Evolutionary conservation across 1,140 invertebrate genomes (phyloP).

Genomic region (Bactericera cockerelli): DNA sequence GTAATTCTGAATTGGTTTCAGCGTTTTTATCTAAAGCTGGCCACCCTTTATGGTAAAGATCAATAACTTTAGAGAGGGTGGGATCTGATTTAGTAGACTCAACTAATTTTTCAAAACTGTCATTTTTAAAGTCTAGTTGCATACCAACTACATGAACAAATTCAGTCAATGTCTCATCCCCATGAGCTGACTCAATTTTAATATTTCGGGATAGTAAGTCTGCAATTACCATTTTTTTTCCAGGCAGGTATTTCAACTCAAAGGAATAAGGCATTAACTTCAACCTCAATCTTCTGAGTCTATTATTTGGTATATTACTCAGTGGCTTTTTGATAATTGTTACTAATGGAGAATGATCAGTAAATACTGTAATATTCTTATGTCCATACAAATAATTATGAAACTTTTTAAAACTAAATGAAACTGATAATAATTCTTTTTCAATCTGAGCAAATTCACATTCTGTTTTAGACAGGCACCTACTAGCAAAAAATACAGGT

Average conservation of each 20-base stretch:
- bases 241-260: slow-evolving; percentile 22
- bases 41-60: neutral
- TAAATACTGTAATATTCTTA: slow-evolving; percentile 18
- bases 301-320: slow-evolving; percentile 18
- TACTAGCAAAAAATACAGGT: slow-evolving; percentile 26
- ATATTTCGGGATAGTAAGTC: slow-evolving; percentile 21
- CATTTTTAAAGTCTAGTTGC: neutral
- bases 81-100: neutral
- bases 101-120: slow-evolving; percentile 1
- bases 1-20: neutral
- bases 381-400: slow-evolving; percentile 26
- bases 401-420: slow-evolving; percentile 23
- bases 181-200: slow-evolving; percentile 14
- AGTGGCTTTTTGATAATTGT: slow-evolving; percentile 14
- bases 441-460: slow-evolving; percentile 16
- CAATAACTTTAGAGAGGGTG: neutral
- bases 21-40: neutral
- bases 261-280: slow-evolving; percentile 24
- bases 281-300: slow-evolving; percentile 26
- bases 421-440: slow-evolving; percentile 22
- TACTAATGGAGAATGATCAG: slow-evolving; percentile 24
- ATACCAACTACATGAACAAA: neutral
- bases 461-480: slow-evolving; percentile 25
- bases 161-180: neutral
- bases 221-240: slow-evolving; percentile 24